Evolutionary conservation across 2,888 invertebrate species (phyloP).

Genomic region (Ctenicera cuprea): DNA sequence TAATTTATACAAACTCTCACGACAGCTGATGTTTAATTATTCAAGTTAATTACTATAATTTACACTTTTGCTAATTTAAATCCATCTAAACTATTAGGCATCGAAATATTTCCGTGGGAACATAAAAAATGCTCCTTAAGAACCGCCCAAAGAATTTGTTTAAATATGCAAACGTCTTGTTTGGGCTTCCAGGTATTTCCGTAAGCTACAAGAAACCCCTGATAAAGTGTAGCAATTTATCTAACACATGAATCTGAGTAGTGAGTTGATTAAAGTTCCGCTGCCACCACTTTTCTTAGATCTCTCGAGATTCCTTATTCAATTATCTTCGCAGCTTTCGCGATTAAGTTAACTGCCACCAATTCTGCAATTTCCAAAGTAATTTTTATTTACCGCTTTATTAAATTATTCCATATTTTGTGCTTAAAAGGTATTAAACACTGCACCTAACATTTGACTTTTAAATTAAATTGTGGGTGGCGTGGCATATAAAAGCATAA

Average conservation of each 20-base stretch:
- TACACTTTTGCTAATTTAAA: background rate
- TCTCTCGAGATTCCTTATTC: constrained; percentile 62
- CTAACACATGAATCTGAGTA: constrained; percentile 62
- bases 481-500: background rate
- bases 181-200: constrained; percentile 28
- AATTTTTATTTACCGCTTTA: constrained; percentile 33
- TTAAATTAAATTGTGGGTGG: constrained; percentile 17
- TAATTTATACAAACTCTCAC: background rate
- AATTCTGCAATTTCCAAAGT: constrained; percentile 39
- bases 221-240: constrained; percentile 62
- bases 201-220: constrained; percentile 36
- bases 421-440: background rate
- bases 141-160: constrained; percentile 6
- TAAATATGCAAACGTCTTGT: constrained; percentile 35
- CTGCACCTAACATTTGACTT: constrained; percentile 14
- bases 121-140: background rate
- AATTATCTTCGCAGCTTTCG: constrained; percentile 60
- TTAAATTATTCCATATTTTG: constrained; percentile 31
- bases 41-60: background rate
- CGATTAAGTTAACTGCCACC: constrained; percentile 49
- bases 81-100: too few relatives aligned
- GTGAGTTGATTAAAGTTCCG: constrained; percentile 61
- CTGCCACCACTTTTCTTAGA: constrained; percentile 59
- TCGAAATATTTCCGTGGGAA: background rate
- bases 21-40: background rate